These are phyloP conservation scores for Ectropis grisescens DNA, from an alignment of 1,140 invertebrate species.

Conservation along the genomic window DNA sequence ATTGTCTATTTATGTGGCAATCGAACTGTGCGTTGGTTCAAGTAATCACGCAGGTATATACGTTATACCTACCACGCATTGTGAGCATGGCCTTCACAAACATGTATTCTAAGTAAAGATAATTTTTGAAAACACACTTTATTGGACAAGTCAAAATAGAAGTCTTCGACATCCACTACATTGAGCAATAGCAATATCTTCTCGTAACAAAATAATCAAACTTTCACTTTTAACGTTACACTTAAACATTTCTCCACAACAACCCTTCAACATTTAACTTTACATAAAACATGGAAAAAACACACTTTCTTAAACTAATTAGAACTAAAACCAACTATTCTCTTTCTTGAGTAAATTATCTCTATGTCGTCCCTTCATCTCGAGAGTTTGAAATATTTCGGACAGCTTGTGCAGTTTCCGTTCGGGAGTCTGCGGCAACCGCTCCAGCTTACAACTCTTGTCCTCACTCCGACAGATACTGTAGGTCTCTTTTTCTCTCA, in stretches of 20 bases:
- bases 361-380: conserved; percentile 44
- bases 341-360: conserved; percentile 58
- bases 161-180: no score
- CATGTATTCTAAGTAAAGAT: no score
- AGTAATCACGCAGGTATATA: no score
- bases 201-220: no score
- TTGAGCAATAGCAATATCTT: conserved; percentile 45
- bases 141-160: no score
- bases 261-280: conserved; percentile 2
- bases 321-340: conserved; percentile 58
- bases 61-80: no score
- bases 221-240: no score
- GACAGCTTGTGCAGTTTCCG: conserved; percentile 45
- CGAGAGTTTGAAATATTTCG: conserved; percentile 52
- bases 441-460: conserved; percentile 33
- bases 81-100: no score
- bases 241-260: conserved; percentile 12
- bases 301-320: conserved; percentile 12
- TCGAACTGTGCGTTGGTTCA: no score
- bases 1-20: no score
- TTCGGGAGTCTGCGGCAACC: conserved; percentile 35
- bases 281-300: no score
- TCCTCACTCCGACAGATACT: conserved; percentile 21
- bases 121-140: no score
- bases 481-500: conserved; percentile 43